Conservation (phyloP, 1,140 invertebrate genomes). For the Gonioctena quinquepunctata region DNA sequence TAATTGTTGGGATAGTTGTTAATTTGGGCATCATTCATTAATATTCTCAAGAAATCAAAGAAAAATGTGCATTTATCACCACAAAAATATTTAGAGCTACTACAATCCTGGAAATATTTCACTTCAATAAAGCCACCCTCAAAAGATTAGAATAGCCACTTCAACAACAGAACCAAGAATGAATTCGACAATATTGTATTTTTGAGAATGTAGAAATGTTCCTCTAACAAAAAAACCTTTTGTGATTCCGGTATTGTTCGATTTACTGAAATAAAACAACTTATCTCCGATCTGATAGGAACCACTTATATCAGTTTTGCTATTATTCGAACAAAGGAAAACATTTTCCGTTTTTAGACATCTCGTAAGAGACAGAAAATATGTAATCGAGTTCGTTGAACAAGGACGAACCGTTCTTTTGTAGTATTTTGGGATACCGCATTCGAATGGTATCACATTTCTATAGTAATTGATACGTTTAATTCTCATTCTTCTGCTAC, state of each 20-base stretch:
- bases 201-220: neutral
- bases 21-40: too few species aligned
- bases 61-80: too few species aligned
- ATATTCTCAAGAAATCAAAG: too few species aligned
- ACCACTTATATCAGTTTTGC: slow-evolving; percentile 17
- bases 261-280: slow-evolving; percentile 15
- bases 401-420: neutral
- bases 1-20: too few species aligned
- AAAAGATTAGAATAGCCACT: too few species aligned
- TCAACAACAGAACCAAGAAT: neutral
- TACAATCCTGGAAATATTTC: too few species aligned
- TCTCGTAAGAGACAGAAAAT: neutral
- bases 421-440: slow-evolving; percentile 10
- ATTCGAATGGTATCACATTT: slow-evolving; percentile 9
- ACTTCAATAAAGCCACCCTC: too few species aligned
- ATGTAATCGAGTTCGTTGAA: neutral
- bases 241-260: slow-evolving; percentile 2
- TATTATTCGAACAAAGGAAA: slow-evolving; percentile 3
- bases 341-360: slow-evolving; percentile 1
- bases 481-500: slow-evolving; percentile 9
- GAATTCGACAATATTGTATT: slow-evolving; percentile 9
- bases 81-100: too few species aligned
- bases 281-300: slow-evolving; percentile 14
- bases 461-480: slow-evolving; percentile 16
- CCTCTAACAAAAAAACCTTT: slow-evolving; percentile 6